A percentile compares a stretch with the other conserved stretches of the same genome.
Conservation (phyloP, 2,797 vertebrate genomes). For the Petrocephalus sullivani region DNA sequence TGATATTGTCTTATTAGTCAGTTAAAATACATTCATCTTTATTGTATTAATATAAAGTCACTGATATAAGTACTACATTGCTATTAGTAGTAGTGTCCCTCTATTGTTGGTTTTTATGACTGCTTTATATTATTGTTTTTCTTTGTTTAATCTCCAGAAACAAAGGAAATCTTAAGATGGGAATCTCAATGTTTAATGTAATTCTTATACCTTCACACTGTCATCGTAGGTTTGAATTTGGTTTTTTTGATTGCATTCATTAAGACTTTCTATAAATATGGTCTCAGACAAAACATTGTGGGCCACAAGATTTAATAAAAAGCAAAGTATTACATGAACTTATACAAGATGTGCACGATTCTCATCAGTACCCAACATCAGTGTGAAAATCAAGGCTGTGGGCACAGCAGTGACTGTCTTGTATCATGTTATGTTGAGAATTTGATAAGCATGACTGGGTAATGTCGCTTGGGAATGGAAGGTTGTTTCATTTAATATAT, state of each 20-base stretch:
- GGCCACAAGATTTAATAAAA: not conserved
- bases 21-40: not conserved
- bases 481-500: not conserved
- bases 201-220: not conserved
- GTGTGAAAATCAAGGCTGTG: not conserved
- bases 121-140: not conserved
- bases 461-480: not conserved
- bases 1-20: not conserved
- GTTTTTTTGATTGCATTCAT: not conserved
- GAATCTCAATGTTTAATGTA: not conserved
- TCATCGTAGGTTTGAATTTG: not conserved
- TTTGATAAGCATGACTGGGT: not conserved
- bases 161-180: not conserved
- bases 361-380: not conserved
- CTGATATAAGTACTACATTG: not conserved
- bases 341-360: not conserved
- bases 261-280: not conserved
- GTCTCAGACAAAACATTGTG: not conserved
- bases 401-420: not conserved
- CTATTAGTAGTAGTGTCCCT: not conserved
- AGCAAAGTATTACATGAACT: not conserved
- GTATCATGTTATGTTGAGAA: constrained; percentile 1
- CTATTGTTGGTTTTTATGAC: not conserved
- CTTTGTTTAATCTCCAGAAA: not conserved
- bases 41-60: not conserved